Base-by-base conservation (phyloP, 2,797 vertebrate species). In the Australoheros facetus region DNA sequence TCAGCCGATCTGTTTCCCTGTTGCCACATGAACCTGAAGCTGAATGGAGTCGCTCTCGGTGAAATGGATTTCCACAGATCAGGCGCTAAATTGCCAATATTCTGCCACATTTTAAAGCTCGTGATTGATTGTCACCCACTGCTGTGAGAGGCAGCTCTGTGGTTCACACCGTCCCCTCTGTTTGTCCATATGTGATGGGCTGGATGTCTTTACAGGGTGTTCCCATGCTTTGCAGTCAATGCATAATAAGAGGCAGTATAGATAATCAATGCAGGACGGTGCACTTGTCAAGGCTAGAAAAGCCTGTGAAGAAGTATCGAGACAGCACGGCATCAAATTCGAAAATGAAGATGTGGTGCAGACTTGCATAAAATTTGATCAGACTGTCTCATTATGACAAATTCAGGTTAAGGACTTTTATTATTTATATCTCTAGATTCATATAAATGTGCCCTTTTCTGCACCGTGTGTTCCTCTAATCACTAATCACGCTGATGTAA, bases 401-500 rank as follows among this genome's bases (percentile, higher is more conserved):
- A 80, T 45, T 79, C 58, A 76, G 37, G 17, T 58, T 53, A 30
- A 60, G 32, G 39, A 28, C 56, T 42, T 79, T 32, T 56, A 39
- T 45, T 28, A 30, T 74, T 76, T 30, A 30, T 72, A 16, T 12
- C 17, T 48, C 57, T 37, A 60, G 58, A 77, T 64, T 21, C 34
- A 69, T 34, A 74, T 75, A 55, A 77, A 74, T 82, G 59, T 56
- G 55, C 54, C 56, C 73, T 79, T 69, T 85, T 73, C 70, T 42
- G 57, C 64, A 42, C 71, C 2, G 19, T 58, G 37, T 77, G 80
- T 71, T 77, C 54, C 73, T 81, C 48, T 82, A 82, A 87, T 87
- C 79, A 78, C 80, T 73, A 70, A 83, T 85, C 73, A 85, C 82
- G 59, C 53, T 4, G 60, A 78, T 83, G 75, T 32, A 64, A 88